phyloP scores from a whole-genome alignment of 2,113 vertebrate genomes.

The Cynopterus brachyotis region DNA sequence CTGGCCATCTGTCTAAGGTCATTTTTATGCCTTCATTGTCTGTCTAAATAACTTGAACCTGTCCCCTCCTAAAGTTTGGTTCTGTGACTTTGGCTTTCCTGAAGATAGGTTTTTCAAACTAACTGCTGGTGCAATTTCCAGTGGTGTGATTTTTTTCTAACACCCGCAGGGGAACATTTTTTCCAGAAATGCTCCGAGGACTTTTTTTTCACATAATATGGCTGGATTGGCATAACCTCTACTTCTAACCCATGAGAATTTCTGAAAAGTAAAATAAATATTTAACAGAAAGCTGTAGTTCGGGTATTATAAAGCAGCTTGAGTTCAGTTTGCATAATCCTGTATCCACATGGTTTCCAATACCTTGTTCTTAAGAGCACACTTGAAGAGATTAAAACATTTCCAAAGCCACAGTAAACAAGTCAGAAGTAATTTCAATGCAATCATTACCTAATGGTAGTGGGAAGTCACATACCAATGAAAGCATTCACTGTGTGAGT shows the following conservation, averaged over 20 bases:
- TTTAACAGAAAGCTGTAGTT: not conserved
- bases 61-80: not conserved
- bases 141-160: not conserved
- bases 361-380: not conserved
- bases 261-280: not conserved
- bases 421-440: not conserved
- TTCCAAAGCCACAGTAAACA: not conserved
- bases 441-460: not conserved
- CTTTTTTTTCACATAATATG: not conserved
- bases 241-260: not conserved
- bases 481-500: not conserved
- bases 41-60: not conserved
- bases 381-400: not conserved
- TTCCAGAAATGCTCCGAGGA: not conserved
- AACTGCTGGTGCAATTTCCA: not conserved
- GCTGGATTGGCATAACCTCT: not conserved
- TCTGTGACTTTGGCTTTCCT: not conserved
- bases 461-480: not conserved
- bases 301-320: not conserved
- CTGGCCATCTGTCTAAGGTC: not conserved
- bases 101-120: not conserved
- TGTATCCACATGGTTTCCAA: not conserved
- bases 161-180: not conserved
- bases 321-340: not conserved
- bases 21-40: not conserved